Percentiles rank a stretch among this genome's conserved stretches.
phyloP scores from a whole-genome alignment of 2,888 invertebrate genomes.

The Cryptus armator region DNA sequence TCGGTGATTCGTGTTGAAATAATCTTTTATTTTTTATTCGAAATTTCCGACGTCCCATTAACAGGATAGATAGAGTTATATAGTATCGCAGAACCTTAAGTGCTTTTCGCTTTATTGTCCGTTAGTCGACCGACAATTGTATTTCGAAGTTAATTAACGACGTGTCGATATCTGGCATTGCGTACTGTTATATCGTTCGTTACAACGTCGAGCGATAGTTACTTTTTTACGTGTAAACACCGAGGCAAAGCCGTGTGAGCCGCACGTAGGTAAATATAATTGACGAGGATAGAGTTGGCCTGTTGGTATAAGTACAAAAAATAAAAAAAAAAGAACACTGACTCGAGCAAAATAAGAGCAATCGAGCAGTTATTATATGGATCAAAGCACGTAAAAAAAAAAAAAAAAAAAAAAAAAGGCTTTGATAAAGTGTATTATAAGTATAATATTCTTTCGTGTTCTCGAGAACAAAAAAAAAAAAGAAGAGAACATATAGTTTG shows the following conservation, averaged over 20 bases:
- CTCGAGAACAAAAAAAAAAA: constrained; percentile 6
- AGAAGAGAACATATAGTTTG: background rate
- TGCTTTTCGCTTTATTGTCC: constrained; percentile 57
- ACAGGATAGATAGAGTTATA: background rate
- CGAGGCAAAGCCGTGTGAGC: constrained; percentile 15
- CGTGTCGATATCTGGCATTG: constrained; percentile 11
- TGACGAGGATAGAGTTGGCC: constrained; percentile 59
- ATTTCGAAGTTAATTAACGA: constrained; percentile 25
- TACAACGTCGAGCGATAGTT: constrained; percentile 43
- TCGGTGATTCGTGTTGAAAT: background rate
- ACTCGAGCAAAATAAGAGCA: constrained; percentile 58
- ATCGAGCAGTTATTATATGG: constrained; percentile 63
- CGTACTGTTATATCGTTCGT: constrained; percentile 21
- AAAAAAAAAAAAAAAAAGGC: constrained; percentile 16
- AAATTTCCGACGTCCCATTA: background rate
- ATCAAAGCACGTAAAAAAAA: constrained; percentile 30
- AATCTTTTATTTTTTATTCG: background rate
- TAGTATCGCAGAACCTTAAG: constrained; percentile 43
- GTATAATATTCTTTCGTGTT: constrained; percentile 34
- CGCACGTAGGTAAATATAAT: constrained; percentile 43
- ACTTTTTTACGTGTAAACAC: constrained; percentile 46
- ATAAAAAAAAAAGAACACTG: constrained; percentile 30
- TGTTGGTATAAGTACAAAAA: constrained; percentile 71
- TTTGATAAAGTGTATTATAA: constrained; percentile 54
- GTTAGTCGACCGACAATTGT: constrained; percentile 48